Evolutionary conservation across 2,888 invertebrate species (phyloP).

Genomic region (Pseudococcus viburni): DNA sequence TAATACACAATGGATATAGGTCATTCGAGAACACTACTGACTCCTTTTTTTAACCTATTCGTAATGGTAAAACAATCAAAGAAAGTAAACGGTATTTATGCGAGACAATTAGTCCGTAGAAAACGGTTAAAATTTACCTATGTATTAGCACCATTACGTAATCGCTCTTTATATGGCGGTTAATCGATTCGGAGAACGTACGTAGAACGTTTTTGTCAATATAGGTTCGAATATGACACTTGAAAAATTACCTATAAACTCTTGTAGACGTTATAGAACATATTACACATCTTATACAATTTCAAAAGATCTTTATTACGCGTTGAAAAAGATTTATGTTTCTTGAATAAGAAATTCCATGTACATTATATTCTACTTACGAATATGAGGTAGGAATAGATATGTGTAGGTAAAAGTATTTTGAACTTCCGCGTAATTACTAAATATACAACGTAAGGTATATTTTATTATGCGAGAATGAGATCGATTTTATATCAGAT

Average conservation of each 20-base stretch:
- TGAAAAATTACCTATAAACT: conserved; percentile 18
- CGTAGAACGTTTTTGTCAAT: conserved; percentile 29
- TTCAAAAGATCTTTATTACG: background rate
- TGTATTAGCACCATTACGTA: conserved; percentile 36
- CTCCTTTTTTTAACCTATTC: background rate
- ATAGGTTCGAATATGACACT: conserved; percentile 25
- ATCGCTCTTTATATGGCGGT: conserved; percentile 35
- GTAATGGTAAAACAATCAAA: conserved; percentile 15
- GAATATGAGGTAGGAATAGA: background rate
- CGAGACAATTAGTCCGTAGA: conserved; percentile 24
- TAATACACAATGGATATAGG: background rate
- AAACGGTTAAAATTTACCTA: conserved; percentile 38
- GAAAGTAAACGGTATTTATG: conserved; percentile 32
- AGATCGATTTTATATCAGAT: too few relatives aligned
- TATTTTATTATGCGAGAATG: too few relatives aligned
- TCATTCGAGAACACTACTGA: conserved; percentile 20
- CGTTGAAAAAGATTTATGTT: background rate
- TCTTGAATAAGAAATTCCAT: background rate
- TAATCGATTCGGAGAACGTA: conserved; percentile 40
- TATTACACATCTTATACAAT: conserved; percentile 26
- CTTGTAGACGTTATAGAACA: background rate
- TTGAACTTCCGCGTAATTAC: conserved; percentile 26
- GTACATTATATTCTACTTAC: background rate
- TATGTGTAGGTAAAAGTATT: background rate
- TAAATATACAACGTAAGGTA: background rate